Evolutionary conservation across 2,113 vertebrate species (phyloP), one percentile per base, ranked within the genome.

Genomic region (Engystomops pustulosus): DNA sequence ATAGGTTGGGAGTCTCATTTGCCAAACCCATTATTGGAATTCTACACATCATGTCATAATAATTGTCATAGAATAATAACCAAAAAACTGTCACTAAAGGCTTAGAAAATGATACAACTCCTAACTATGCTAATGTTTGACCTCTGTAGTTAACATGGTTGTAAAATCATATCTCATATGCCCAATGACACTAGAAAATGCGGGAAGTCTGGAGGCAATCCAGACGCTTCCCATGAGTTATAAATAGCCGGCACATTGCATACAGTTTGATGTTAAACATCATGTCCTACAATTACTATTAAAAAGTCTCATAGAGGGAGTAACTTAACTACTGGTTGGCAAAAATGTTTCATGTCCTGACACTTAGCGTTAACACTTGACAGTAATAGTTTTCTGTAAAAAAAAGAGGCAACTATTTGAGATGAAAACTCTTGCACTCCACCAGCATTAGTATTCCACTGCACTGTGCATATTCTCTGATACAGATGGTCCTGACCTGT

Each of bases 11-110:
- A 84, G 74, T 79, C 83, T 79, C 62, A 12, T 58, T 79, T 84
- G 83, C 83, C 83, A 84, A 78, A 79, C 62, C 77, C 30, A 70
- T 84, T 69, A 84, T 78, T 79, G 75, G 75, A 84, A 79, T 79
- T 79, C 34, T 79, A 11, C 47, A 78, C 34, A 84, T 79, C 83
- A 70, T 58, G 75, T 84, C 47, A 30, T 18, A 81, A 47, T 0
- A 85, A 62, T 1, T 38, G 30, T 60, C 36, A 60, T 6, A 81
- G 11, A 30, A 41, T 68, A 32, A 84, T 11, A 41, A 78, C 55
- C 9, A 74, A 18, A n/a, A 68, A 88, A 84, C 36, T 12, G 17
- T 60, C 71, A 60, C 34, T 83, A 44, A 53, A 7, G 55, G 11
- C 1, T 6, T 78, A 84, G 0, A 49, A 36, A 85, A 88, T 67